A percentile compares a stretch with the other conserved stretches of the same genome.
These are phyloP conservation scores for Leucopsar rothschildi DNA, from an alignment of 2,113 vertebrate genomes.

Conservation along the genomic window DNA sequence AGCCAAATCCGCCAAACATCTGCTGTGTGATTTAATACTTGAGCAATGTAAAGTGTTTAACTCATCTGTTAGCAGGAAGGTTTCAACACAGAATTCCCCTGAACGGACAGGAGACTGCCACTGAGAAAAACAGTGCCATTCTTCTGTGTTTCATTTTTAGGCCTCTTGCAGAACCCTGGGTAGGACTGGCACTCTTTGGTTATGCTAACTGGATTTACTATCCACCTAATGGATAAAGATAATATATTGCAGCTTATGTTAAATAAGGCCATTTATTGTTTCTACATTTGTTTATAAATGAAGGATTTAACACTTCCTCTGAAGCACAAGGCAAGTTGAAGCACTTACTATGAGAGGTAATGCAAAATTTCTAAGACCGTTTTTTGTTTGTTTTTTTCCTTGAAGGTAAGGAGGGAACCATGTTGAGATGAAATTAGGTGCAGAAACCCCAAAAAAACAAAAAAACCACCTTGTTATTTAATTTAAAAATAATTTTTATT, in stretches of 20 bases:
- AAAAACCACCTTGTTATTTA: fast-evolving
- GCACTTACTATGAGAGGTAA: not conserved
- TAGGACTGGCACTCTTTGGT: not conserved
- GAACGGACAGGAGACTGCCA: not conserved
- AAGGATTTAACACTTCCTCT: not conserved
- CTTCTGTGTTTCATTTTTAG: not conserved
- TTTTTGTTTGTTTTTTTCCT: not conserved
- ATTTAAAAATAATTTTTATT: not conserved
- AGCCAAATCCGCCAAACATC: not conserved
- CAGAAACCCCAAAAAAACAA: not conserved
- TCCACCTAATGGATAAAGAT: not conserved
- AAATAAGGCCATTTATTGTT: not conserved
- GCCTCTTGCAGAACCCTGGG: not conserved
- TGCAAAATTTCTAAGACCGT: not conserved
- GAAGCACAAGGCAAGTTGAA: not conserved
- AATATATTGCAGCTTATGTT: not conserved
- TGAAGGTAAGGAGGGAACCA: not conserved
- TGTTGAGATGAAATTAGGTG: not conserved
- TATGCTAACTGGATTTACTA: not conserved
- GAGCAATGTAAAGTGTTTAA: not conserved
- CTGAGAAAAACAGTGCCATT: not conserved
- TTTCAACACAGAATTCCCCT: not conserved
- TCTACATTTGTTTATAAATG: not conserved
- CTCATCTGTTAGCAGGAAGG: not conserved
- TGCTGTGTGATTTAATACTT: not conserved